These are phyloP conservation scores for Selenia dentaria DNA, from an alignment of 2,888 invertebrate species.

Conservation along the genomic window DNA sequence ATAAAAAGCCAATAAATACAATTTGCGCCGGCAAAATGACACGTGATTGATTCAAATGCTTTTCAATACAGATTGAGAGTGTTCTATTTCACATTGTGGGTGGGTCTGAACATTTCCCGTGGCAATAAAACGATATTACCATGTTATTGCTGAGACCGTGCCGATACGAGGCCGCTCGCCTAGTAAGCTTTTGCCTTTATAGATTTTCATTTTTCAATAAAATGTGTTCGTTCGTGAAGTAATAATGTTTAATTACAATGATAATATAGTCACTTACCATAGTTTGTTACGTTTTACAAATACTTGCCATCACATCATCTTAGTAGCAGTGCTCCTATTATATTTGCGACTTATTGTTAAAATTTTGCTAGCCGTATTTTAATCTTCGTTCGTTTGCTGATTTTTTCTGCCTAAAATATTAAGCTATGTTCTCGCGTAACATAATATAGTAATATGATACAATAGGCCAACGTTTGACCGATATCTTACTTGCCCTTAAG, in stretches of 20 bases:
- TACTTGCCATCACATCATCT: too few species aligned
- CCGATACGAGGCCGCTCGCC: neutral
- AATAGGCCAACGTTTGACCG: too few species aligned
- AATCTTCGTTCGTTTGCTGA: too few species aligned
- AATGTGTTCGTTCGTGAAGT: neutral
- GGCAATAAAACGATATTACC: conserved; percentile 37
- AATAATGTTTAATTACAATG: neutral
- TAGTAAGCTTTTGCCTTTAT: conserved; percentile 3
- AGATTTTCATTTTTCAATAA: conserved; percentile 6
- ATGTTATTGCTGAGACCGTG: conserved; percentile 31
- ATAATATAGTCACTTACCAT: too few species aligned
- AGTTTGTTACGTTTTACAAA: too few species aligned
- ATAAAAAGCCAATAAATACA: conserved; percentile 20
- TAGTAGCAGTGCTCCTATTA: too few species aligned
- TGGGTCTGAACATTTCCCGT: conserved; percentile 18
- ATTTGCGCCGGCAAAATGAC: conserved; percentile 16
- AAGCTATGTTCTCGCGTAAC: too few species aligned
- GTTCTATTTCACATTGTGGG: conserved; percentile 21
- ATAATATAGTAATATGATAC: too few species aligned
- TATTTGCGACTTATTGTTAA: too few species aligned
- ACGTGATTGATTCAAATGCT: conserved; percentile 32
- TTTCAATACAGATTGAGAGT: conserved; percentile 24
- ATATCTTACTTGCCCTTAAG: too few species aligned
- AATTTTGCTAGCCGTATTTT: too few species aligned
- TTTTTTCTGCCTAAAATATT: too few species aligned